A percentile compares a stretch with the other conserved stretches of the same genome.
These are phyloP conservation scores for Galaxea fascicularis DNA, from an alignment of 92 coral and sea anemone species.

Conservation along the genomic window DNA sequence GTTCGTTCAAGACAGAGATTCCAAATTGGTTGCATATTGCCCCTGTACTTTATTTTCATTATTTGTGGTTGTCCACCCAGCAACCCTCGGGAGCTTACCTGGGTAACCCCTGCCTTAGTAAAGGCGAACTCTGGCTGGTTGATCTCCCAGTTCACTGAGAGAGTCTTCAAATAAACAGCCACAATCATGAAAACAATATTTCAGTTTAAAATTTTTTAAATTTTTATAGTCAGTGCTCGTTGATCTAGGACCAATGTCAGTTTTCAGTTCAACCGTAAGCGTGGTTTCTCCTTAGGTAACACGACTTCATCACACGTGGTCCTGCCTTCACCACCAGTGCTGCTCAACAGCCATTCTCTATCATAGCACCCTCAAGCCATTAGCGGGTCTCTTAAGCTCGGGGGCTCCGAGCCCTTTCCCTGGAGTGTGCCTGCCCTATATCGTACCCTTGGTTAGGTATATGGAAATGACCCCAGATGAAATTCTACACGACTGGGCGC, in stretches of 20 bases:
- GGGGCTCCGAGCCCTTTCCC: constrained; percentile 99
- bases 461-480: constrained; percentile 86
- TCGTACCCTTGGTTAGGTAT: constrained; percentile 84
- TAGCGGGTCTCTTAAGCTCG: constrained; percentile 87
- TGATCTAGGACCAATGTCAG: background rate
- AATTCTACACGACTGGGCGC: constrained; percentile 72
- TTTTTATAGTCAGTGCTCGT: background rate
- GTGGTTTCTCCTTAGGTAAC: constrained; percentile 69
- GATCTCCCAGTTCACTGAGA: too few species aligned
- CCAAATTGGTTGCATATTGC: too few species aligned
- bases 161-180: too few species aligned
- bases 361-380: constrained; percentile 96
- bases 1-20: too few species aligned
- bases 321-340: constrained; percentile 91
- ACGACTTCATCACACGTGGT: constrained; percentile 96
- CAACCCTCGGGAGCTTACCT: too few species aligned
- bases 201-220: background rate
- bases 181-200: too few species aligned
- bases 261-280: background rate
- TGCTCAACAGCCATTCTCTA: constrained; percentile 87
- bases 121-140: too few species aligned
- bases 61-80: too few species aligned
- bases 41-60: too few species aligned
- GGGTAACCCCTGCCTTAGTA: too few species aligned
- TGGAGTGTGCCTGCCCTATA: constrained; percentile 95